Base-by-base conservation (phyloP, 2,888 invertebrate species). In the Lypha dubia region DNA sequence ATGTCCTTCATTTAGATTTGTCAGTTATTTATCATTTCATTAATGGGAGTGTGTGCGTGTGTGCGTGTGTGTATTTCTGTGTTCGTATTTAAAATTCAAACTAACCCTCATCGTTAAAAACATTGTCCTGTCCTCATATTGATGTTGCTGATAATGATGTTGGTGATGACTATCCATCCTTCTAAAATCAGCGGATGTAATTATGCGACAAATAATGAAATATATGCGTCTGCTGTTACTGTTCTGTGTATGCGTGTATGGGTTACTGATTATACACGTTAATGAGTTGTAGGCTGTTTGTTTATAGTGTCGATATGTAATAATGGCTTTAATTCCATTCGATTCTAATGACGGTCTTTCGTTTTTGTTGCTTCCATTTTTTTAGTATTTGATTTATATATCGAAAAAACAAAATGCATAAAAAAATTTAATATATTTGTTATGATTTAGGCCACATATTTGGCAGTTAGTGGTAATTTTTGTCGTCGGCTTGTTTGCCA, bases 181-280 rank as follows among this genome's bases (percentile, higher is more conserved):
- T 9, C 58, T 38, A 62, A 71, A 76, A 77, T 28, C 41, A 77
- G 68, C 79, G 85, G 85, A 77, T 77, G 75, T 81, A 84, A 85
- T 84, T 83, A 86, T 79, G 74, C 71, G 84, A 73, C 84, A 86
- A 84, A 84, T 84, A 65, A 71, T 75, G 58, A 81, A 77, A 79
- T 82, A 63, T 75, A 58, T 22, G 15, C 76, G 38, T 56, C 49
- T 70, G 58, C 58, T 46, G 35, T 15, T 67, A 46, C 44, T 46
- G 8, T 9, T 4, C 28, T 2, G 15, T 22, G 35, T n/a, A 28
- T 49, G 49, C 22, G 24, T 58, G 56, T 58, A 22, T 67, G 49
- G 58, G 24, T 65, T 74, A 32, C 56, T 56, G 68, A 79, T 74
- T 82, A 81, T 84, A 51, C 53, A 75, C 73, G 56, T 75, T 85